Conservation (phyloP, 2,797 vertebrate species). For the Pogonophryne albipinna region DNA sequence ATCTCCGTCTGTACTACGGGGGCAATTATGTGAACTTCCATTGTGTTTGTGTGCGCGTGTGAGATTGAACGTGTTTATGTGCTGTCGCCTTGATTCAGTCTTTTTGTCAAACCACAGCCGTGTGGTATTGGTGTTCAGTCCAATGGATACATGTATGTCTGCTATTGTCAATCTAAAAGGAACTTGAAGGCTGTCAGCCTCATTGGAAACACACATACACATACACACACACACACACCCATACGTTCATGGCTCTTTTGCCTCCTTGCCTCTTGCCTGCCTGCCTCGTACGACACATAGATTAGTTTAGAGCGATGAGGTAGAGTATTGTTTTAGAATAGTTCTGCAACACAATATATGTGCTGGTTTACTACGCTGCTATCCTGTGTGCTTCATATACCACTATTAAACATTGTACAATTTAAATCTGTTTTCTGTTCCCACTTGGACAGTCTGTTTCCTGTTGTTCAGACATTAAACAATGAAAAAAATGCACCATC, state of each 20-base stretch:
- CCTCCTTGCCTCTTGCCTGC: constrained; percentile 41
- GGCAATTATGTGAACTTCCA: constrained; percentile 43
- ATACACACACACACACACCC: constrained; percentile 9
- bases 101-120: constrained; percentile 26
- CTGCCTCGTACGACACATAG: constrained; percentile 64
- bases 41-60: constrained; percentile 1
- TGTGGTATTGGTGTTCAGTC: constrained; percentile 44
- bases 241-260: background rate
- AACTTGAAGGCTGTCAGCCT: constrained; percentile 63
- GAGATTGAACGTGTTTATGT: constrained; percentile 2
- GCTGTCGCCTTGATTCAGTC: constrained; percentile 24
- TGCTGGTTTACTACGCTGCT: constrained; percentile 33
- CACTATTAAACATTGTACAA: background rate
- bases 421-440: constrained; percentile 7
- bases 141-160: constrained; percentile 45
- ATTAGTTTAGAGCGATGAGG: constrained; percentile 71
- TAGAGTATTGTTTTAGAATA: constrained; percentile 70
- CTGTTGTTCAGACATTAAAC: background rate
- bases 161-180: constrained; percentile 59
- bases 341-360: constrained; percentile 53
- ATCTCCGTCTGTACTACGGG: constrained; percentile 17
- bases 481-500: background rate
- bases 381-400: constrained; percentile 19
- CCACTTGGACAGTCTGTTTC: background rate
- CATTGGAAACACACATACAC: constrained; percentile 37